Evolutionary conservation across 1,140 invertebrate species (phyloP).

Genomic region (Neuroterus valhalla): DNA sequence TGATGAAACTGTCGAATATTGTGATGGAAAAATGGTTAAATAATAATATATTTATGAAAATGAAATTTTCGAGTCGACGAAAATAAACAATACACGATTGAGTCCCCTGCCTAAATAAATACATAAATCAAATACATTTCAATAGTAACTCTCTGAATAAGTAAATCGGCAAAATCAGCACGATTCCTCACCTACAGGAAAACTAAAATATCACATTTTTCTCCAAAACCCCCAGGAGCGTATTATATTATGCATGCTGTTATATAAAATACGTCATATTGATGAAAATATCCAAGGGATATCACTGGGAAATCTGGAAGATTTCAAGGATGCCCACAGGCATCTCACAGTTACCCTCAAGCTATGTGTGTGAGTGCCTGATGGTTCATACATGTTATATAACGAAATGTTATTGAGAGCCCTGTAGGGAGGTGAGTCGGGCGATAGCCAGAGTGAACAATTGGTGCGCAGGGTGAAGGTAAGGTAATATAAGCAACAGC

Average conservation of each 20-base stretch:
- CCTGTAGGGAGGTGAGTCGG: neutral
- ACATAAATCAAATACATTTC: too few relatives aligned
- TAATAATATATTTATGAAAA: too few relatives aligned
- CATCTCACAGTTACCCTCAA: neutral
- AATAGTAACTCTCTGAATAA: too few relatives aligned
- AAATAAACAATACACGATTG: too few relatives aligned
- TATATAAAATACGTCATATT: neutral
- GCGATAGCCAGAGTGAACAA: conserved; percentile 25
- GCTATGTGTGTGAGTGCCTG: neutral
- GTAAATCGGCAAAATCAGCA: too few relatives aligned
- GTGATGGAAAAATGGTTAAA: too few relatives aligned
- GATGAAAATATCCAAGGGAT: neutral
- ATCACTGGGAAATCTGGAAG: neutral
- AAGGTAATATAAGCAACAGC: conserved; percentile 23
- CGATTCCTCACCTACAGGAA: too few relatives aligned
- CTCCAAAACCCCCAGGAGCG: neutral
- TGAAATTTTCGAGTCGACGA: too few relatives aligned
- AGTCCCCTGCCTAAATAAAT: too few relatives aligned
- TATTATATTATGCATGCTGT: neutral
- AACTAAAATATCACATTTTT: neutral
- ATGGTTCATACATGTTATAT: neutral
- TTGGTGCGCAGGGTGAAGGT: neutral
- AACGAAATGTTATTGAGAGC: conserved; percentile 24
- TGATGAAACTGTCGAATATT: too few relatives aligned
- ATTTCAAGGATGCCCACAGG: neutral